Evolutionary conservation across 2,888 invertebrate species (phyloP), one percentile per base, ranked within the genome.

Genomic region (Zaprionus bogoriensis): DNA sequence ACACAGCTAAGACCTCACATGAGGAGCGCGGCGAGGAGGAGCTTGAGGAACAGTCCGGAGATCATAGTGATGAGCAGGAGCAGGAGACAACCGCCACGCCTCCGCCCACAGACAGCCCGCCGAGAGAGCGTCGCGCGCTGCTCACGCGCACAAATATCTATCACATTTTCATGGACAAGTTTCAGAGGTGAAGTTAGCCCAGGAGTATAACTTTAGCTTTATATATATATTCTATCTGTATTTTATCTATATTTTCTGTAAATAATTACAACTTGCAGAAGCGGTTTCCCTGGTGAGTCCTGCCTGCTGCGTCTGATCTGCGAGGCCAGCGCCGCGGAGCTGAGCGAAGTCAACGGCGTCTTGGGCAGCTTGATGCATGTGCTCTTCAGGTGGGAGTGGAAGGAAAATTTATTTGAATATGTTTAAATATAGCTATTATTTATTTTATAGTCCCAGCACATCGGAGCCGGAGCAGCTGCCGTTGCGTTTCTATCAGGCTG

Each of bases 241-340:
- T n/a, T 1, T 2, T 14, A 1, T 12, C 12, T 25, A 6, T 7
- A 2, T 5, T 3, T 12, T 7, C 5, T 17, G 1, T 14, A 19
- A 12, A 3, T 0, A 0, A 27, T 6, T 36, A 28, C 0, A 45
- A 6, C n/a, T 67, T 67, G 3, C 23, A 89, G 89, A 39, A 86
- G 84, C 25, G 89, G 93, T 20, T 93, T 93, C 87, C 90, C 92
- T 10, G 94, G 94, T 0, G 92, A 92, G 65, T 85, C 91, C 28
- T 95, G 95, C 81, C 89, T 95, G 63, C 91, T 94, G 58, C 92
- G 94, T 69, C 92, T 93, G 45, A 94, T 95, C 73, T 95, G 95
- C 79, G 95, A 95, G 85, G 92, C 92, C 38, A 92, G 93, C 53
- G 91, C 85, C 1, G 87, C 87, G 0, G 74, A 81, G 45, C 45